These are phyloP conservation scores for Puma concolor DNA, from an alignment of 2,113 vertebrate species.

Conservation along the genomic window DNA sequence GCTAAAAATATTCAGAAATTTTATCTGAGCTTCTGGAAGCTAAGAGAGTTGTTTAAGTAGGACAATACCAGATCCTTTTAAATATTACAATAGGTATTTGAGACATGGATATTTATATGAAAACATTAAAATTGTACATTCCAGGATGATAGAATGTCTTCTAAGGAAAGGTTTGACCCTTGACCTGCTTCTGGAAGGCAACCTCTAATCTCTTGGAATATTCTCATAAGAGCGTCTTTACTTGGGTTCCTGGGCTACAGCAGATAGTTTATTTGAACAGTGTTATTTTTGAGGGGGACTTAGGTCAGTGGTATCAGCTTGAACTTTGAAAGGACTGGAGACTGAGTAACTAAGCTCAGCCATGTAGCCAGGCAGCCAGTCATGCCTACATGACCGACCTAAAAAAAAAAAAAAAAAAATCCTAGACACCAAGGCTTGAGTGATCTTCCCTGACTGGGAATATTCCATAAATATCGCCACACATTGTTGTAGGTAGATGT, in stretches of 20 bases:
- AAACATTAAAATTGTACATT: conserved; percentile 9
- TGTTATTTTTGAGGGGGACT: background rate
- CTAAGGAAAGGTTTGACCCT: background rate
- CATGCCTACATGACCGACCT: background rate
- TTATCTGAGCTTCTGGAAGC: background rate
- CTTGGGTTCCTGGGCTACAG: background rate
- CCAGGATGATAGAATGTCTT: background rate
- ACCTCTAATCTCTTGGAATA: background rate
- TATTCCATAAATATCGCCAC: background rate
- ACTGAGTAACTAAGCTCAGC: background rate
- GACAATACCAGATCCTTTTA: background rate
- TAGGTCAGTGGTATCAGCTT: background rate
- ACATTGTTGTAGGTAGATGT: background rate
- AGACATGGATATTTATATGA: background rate
- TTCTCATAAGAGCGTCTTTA: background rate
- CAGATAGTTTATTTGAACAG: background rate
- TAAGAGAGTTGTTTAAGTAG: conserved; percentile 11
- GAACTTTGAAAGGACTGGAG: background rate
- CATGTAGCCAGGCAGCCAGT: background rate
- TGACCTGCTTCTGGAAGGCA: background rate
- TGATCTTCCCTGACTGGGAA: background rate
- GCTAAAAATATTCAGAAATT: conserved; percentile 51
- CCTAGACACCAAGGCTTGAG: background rate
- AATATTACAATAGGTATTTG: conserved; percentile 1
- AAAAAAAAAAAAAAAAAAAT: background rate